Evolutionary conservation across 2,888 invertebrate genomes (phyloP).

Genomic region (Thumatha senex): DNA sequence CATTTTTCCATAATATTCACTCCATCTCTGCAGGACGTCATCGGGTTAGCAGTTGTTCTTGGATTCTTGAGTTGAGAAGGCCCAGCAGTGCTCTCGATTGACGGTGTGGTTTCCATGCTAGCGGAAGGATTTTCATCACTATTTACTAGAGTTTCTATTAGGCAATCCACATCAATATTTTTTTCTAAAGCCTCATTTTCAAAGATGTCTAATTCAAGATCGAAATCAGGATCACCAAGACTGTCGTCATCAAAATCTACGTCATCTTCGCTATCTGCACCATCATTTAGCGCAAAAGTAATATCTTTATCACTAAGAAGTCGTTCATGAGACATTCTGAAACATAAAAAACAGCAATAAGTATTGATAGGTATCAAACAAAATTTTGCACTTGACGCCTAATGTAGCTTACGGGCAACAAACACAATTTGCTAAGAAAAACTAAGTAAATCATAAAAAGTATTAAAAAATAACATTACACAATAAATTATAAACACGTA

Average conservation of each 20-base stretch:
- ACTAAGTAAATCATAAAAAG: background rate
- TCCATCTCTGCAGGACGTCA: too few species aligned
- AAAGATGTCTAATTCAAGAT: background rate
- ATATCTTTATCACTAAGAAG: too few species aligned
- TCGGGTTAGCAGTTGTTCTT: too few species aligned
- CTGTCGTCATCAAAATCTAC: conserved; percentile 8
- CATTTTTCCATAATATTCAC: too few species aligned
- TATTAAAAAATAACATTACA: conserved; percentile 1
- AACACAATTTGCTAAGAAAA: conserved; percentile 10
- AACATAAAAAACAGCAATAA: background rate
- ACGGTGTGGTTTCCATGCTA: background rate
- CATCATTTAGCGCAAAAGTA: too few species aligned
- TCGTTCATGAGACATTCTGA: too few species aligned
- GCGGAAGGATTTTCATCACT: background rate
- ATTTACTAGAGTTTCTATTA: conserved; percentile 3
- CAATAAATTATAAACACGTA: background rate
- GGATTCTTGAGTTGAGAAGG: too few species aligned
- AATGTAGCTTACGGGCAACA: conserved; percentile 8
- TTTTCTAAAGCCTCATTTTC: background rate
- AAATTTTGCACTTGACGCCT: background rate
- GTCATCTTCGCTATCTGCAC: conserved; percentile 16
- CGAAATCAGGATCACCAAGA: conserved; percentile 19
- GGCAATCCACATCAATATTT: conserved; percentile 7
- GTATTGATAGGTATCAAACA: background rate
- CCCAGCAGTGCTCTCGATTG: background rate